Evolutionary conservation across 2,797 vertebrate genomes (phyloP), one percentile per base, ranked within the genome.

Genomic region (Spizella passerina): DNA sequence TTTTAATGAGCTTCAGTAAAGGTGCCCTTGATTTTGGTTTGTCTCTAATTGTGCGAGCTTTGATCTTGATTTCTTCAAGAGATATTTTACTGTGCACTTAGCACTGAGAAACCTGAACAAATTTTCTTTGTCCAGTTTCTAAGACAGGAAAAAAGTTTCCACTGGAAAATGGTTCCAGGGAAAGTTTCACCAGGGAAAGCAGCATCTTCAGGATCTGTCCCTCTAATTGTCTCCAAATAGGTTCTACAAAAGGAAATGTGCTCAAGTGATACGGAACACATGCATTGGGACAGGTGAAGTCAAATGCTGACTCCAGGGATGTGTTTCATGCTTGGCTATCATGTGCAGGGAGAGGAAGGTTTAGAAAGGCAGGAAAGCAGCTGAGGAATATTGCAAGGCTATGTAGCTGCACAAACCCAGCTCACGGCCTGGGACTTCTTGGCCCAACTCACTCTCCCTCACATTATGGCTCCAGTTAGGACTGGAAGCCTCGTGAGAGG

Each of bases 1-100:
- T 91, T 96, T 95, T 95, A 96, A 95, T 94, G 90, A 95, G 90
- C 84, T 93, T 80, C 84, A 52, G 61, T 68, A 93, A 75, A 95
- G 82, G 95, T 96, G 90, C 76, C 93, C 92, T 96, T 96, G 86
- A 85, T 95, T 92, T 86, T 64, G 59, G 61, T 85, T 92, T 92
- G 80, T 65, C 61, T 82, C 72, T 91, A 88, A 82, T 93, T 82
- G 80, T 50, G 26, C 0, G 2, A 84, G 82, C 86, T 86, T 91
- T 94, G 83, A 78, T 93, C 94, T 85, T 87, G 86, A 89, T 92
- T 94, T 87, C 93, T 90, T 93, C 68, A 53, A 64, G 83, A 93
- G 53, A 68, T 47, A 50, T 77, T 36, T 82, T 34, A 34, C 70
- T 18, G 56, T 30, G 49, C 6, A 2, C 34, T 60, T 70, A 66